These are phyloP conservation scores for Amblyornis subalaris DNA, from an alignment of 2,113 vertebrate species.

Conservation along the genomic window DNA sequence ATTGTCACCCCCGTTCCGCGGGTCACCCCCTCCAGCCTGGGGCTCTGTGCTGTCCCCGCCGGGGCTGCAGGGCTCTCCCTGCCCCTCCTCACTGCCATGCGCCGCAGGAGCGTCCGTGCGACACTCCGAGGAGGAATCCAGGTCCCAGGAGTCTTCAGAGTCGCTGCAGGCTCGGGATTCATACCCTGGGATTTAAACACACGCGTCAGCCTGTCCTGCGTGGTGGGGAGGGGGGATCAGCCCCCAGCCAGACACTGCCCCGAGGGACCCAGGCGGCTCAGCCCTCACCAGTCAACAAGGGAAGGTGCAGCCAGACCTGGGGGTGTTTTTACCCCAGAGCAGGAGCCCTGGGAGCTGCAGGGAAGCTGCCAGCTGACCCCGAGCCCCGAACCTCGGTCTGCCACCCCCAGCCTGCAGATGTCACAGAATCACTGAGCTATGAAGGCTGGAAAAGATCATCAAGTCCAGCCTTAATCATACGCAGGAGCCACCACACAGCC, in stretches of 20 bases:
- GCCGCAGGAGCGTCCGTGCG: conserved; percentile 46
- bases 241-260: not conserved
- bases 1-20: not conserved
- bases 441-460: not conserved
- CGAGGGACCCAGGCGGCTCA: not conserved
- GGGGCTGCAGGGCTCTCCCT: conserved; percentile 36
- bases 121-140: conserved; percentile 79
- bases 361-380: not conserved
- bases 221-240: not conserved
- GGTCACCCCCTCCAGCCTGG: not conserved
- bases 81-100: conserved; percentile 55
- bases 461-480: accelerated
- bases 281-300: not conserved
- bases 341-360: not conserved
- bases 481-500: not conserved
- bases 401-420: not conserved
- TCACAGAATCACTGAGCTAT: accelerated
- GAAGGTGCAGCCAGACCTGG: not conserved
- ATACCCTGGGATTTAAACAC: conserved; percentile 76
- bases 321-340: not conserved
- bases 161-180: conserved; percentile 90
- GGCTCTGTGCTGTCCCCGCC: not conserved
- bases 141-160: conserved; percentile 87
- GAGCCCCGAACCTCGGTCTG: not conserved
- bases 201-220: not conserved